Evolutionary conservation across 1,140 invertebrate species (phyloP).

Genomic region (Nylanderia fulva): DNA sequence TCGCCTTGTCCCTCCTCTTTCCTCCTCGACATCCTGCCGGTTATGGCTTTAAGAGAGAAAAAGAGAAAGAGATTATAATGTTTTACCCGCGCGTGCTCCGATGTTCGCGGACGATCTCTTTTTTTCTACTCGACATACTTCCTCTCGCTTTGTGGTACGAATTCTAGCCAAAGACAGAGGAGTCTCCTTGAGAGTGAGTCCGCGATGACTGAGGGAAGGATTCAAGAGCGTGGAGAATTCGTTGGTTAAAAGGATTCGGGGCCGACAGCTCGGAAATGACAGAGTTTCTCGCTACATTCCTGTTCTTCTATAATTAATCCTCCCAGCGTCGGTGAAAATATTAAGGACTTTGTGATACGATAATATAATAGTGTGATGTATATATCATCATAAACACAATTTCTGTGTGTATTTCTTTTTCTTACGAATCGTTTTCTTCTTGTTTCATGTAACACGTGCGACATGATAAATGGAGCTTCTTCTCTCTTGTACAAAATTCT

Average conservation of each 20-base stretch:
- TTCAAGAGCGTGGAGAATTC: constrained; percentile 60
- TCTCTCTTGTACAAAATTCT: not conserved
- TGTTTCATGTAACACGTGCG: not conserved
- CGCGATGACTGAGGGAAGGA: constrained; percentile 31
- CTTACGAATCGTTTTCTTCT: too few species aligned
- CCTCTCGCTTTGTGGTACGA: constrained; percentile 28
- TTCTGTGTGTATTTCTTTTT: not conserved
- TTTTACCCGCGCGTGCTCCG: constrained; percentile 78
- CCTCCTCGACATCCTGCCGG: constrained; percentile 48
- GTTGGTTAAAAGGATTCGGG: constrained; percentile 24
- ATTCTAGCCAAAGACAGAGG: constrained; percentile 37
- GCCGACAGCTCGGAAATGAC: constrained; percentile 32
- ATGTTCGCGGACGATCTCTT: constrained; percentile 55
- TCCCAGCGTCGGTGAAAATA: constrained; percentile 1
- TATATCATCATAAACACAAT: not conserved
- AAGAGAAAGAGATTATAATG: constrained; percentile 79
- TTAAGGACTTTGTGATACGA: not conserved
- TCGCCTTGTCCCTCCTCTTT: not conserved
- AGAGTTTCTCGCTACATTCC: constrained; percentile 19
- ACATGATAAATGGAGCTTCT: not conserved
- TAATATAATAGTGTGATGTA: not conserved
- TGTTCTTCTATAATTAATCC: constrained; percentile 14
- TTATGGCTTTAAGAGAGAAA: constrained; percentile 59
- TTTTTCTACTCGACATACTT: constrained; percentile 6
- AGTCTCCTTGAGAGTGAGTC: not conserved